These are phyloP conservation scores for Temnothorax unifasciatus DNA, from an alignment of 2,888 invertebrate species.

Conservation along the genomic window DNA sequence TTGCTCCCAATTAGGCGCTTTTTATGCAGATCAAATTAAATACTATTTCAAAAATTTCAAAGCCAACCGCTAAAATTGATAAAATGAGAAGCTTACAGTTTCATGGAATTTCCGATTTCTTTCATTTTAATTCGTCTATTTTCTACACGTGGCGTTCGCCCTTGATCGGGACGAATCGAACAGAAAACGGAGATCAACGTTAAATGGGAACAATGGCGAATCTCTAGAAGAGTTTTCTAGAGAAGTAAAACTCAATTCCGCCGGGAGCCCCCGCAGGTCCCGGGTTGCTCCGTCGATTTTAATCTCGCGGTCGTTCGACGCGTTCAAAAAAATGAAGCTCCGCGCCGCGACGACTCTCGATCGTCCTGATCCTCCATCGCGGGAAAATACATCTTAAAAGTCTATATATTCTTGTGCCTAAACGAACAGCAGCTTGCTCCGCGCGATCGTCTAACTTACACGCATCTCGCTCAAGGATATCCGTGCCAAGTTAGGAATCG, in stretches of 20 bases:
- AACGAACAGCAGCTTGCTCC: conserved; percentile 25
- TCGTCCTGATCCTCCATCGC: conserved; percentile 4
- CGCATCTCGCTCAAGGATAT: neutral
- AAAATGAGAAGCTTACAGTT: neutral
- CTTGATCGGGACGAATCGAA: conserved; percentile 1
- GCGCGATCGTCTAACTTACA: conserved; percentile 20
- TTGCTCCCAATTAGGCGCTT: neutral
- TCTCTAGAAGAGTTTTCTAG: conserved; percentile 45
- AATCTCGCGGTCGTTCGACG: conserved; percentile 18
- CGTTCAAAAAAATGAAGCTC: conserved; percentile 24
- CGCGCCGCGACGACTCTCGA: neutral
- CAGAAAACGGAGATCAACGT: conserved; percentile 39
- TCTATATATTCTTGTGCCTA: conserved; percentile 4
- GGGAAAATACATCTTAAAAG: conserved; percentile 38
- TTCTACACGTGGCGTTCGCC: conserved; percentile 7
- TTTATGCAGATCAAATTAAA: neutral
- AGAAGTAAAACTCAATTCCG: conserved; percentile 57
- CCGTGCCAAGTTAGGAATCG: conserved; percentile 34
- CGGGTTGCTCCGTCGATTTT: conserved; percentile 18
- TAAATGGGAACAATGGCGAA: conserved; percentile 41
- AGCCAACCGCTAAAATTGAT: neutral
- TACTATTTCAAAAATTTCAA: neutral
- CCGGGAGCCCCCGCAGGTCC: conserved; percentile 19
- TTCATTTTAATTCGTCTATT: conserved; percentile 37
- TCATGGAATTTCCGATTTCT: neutral